These are phyloP conservation scores for Drosophila suzukii DNA, from an alignment of 1,140 invertebrate genomes.

Conservation along the genomic window DNA sequence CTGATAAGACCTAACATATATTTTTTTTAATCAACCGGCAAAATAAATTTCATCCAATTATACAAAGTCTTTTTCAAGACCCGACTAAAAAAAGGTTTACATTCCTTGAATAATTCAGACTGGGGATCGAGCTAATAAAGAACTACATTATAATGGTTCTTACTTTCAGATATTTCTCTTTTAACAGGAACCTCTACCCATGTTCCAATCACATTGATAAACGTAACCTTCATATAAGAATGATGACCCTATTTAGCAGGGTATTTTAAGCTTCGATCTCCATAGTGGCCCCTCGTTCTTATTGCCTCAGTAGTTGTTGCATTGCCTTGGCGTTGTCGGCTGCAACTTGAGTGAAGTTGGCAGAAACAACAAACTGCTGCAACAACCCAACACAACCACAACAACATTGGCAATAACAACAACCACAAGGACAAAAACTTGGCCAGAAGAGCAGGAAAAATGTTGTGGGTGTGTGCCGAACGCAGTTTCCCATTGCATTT, in stretches of 20 bases:
- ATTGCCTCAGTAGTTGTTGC: slow-evolving; percentile 58
- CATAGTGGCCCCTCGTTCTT: background rate
- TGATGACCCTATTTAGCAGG: background rate
- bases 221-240: background rate
- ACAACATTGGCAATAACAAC: slow-evolving; percentile 30
- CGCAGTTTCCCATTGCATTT: slow-evolving; percentile 59
- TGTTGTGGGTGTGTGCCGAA: slow-evolving; percentile 24
- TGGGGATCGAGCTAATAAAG: too few relatives aligned
- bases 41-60: too few relatives aligned
- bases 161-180: too few relatives aligned
- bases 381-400: slow-evolving; percentile 33
- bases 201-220: too few relatives aligned
- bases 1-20: too few relatives aligned
- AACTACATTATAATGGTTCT: too few relatives aligned
- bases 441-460: slow-evolving; percentile 41
- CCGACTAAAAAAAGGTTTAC: too few relatives aligned
- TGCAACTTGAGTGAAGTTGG: slow-evolving; percentile 78
- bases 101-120: too few relatives aligned
- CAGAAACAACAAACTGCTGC: slow-evolving; percentile 46
- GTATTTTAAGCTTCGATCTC: background rate
- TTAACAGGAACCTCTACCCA: too few relatives aligned
- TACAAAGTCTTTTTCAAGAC: too few relatives aligned
- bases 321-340: slow-evolving; percentile 26
- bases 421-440: slow-evolving; percentile 63
- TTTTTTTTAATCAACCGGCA: too few relatives aligned